Evolutionary conservation across 2,888 invertebrate species (phyloP).

Genomic region (Trimorus sp.): DNA sequence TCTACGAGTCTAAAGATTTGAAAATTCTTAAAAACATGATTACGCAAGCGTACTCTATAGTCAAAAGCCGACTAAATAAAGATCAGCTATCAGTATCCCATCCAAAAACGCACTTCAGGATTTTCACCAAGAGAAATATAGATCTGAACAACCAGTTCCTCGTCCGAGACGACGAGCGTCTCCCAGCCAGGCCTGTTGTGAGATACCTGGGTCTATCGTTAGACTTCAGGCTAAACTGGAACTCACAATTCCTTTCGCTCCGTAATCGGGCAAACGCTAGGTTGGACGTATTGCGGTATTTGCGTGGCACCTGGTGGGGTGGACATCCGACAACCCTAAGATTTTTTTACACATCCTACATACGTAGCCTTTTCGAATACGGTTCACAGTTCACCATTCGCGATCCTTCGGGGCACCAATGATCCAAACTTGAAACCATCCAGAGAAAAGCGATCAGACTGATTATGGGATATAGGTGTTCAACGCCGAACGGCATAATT

Average conservation of each 20-base stretch:
- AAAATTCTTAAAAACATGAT: neutral
- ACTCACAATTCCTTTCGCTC: neutral
- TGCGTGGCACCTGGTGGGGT: slow-evolving; percentile 8
- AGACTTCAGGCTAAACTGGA: slow-evolving; percentile 1
- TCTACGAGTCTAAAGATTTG: neutral
- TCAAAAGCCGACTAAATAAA: too few species aligned
- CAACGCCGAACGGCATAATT: neutral
- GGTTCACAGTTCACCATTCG: neutral
- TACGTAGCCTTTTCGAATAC: neutral
- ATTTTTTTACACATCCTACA: neutral
- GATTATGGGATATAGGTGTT: neutral
- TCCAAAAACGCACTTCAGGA: neutral
- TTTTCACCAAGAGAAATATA: too few species aligned
- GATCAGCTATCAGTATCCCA: too few species aligned
- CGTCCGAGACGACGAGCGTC: too few species aligned
- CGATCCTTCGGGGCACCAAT: neutral
- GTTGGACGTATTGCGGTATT: neutral
- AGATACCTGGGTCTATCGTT: slow-evolving; percentile 6
- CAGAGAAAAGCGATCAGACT: neutral
- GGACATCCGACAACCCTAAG: slow-evolving; percentile 4
- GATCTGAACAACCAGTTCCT: too few species aligned
- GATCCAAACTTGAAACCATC: neutral
- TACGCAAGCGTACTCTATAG: too few species aligned
- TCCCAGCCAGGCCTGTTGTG: too few species aligned
- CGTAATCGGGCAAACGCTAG: neutral